Evolutionary conservation across 2,113 vertebrate species (phyloP).

Genomic region (Antennarius striatus): DNA sequence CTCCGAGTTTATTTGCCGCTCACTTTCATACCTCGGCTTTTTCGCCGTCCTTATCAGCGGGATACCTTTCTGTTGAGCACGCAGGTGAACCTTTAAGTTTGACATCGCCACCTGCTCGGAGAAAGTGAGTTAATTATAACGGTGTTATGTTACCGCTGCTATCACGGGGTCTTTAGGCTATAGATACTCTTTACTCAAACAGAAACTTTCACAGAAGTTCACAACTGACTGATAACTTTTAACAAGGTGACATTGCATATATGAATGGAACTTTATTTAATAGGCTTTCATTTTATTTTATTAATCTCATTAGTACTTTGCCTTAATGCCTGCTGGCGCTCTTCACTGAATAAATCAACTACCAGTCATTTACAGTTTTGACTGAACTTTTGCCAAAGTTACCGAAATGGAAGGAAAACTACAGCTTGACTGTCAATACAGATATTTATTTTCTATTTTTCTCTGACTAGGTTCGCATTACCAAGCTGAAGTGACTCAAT

Average conservation of each 20-base stretch:
- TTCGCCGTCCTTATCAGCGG: constrained; percentile 41
- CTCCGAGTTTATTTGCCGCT: constrained; percentile 56
- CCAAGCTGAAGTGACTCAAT: no score
- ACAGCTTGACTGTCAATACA: no score
- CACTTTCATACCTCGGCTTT: constrained; percentile 50
- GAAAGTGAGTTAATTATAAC: constrained; percentile 31
- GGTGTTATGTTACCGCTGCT: neutral
- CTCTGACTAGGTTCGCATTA: no score
- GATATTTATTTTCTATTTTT: no score
- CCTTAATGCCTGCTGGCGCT: neutral
- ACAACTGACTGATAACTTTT: neutral
- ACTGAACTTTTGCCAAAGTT: no score
- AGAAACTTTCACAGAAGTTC: neutral
- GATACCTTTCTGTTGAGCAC: constrained; percentile 38
- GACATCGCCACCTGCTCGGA: constrained; percentile 41
- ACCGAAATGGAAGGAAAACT: no score
- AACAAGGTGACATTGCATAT: neutral
- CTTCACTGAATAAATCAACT: neutral
- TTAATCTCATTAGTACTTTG: neutral
- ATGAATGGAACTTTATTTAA: neutral
- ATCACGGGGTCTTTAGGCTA: neutral
- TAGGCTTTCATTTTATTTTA: constrained; percentile 3
- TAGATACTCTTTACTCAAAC: neutral
- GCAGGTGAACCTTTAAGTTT: constrained; percentile 35
- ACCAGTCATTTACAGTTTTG: no score